Evolutionary conservation across 2,113 vertebrate species (phyloP), one percentile per base, ranked within the genome.

Genomic region (Pheucticus melanocephalus): DNA sequence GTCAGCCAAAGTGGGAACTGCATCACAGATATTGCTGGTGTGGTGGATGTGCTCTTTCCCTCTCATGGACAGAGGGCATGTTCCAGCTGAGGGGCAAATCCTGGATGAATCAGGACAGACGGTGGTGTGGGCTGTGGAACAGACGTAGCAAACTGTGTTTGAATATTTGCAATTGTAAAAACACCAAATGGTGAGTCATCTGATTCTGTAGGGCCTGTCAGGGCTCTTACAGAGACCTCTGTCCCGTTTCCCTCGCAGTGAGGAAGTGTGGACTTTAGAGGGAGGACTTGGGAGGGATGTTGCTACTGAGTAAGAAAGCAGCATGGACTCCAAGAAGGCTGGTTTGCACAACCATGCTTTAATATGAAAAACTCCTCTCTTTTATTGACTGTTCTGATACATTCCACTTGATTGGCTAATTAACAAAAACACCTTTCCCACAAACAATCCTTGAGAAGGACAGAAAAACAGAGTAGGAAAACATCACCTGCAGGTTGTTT

Each of bases 1-100:
- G 8, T 8, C 1, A 2, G 56, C 47, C 33, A 33, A 19, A 9
- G 15, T 30, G 8, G 21, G 6, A 9, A 3, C 57, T 72, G 2
- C 21, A 27, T 60, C 35, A 35, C 35, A 57, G 33, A 47, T 3
- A 1, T 40, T 33, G 6, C 28, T 91, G 63, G 2, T 56, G 31
- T 71, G 27, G 20, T 33, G 6, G 19, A 11, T 64, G 7, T 10
- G 2, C 13, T 87, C 17, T n/a, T 87, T 27, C 16, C 20, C 21
- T 78, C 16, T 31, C 2, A 0, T 18, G 35, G 42, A 72, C 6
- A 48, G 53, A 56, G 18, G 6, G 5, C 28, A 1, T 64, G 8
- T 57, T 89, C 24, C 53, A 88, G 61, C 27, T 77, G 50, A 72
- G 33, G 42, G 21, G 42, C 12, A 65, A 80, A 65, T 60, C 22